Evolutionary conservation across 2,888 invertebrate genomes (phyloP).

Genomic region (Neria commutata): DNA sequence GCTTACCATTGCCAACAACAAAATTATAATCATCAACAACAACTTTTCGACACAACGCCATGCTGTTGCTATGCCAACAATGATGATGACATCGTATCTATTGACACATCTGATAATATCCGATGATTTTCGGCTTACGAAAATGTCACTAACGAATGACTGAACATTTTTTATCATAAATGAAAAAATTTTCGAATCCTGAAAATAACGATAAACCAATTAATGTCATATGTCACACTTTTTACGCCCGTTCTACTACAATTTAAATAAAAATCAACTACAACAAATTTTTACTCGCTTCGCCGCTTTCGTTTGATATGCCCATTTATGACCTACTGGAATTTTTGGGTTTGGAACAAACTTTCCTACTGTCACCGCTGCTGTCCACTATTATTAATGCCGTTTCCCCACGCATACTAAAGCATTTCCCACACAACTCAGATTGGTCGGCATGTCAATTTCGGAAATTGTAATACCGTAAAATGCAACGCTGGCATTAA

Average conservation of each 20-base stretch:
- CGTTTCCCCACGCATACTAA: no score
- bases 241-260: no score
- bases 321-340: no score
- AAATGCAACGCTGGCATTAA: no score
- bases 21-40: background rate
- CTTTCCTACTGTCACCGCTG: no score
- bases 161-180: conserved; percentile 38
- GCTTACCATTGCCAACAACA: conserved; percentile 6
- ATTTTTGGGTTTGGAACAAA: no score
- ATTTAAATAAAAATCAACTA: no score
- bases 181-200: conserved; percentile 20
- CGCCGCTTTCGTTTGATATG: background rate
- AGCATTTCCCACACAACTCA: no score
- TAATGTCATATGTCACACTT: background rate
- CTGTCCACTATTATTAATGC: no score
- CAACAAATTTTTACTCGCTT: background rate
- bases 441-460: no score
- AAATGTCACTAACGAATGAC: conserved; percentile 55
- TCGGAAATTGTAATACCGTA: no score
- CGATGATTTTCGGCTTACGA: conserved; percentile 61
- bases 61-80: conserved; percentile 47
- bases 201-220: conserved; percentile 7
- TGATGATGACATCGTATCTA: conserved; percentile 62
- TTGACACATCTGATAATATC: conserved; percentile 60
- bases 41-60: conserved; percentile 35